These are phyloP conservation scores for Abrostola triplasia DNA, from an alignment of 2,888 invertebrate genomes.

Conservation along the genomic window DNA sequence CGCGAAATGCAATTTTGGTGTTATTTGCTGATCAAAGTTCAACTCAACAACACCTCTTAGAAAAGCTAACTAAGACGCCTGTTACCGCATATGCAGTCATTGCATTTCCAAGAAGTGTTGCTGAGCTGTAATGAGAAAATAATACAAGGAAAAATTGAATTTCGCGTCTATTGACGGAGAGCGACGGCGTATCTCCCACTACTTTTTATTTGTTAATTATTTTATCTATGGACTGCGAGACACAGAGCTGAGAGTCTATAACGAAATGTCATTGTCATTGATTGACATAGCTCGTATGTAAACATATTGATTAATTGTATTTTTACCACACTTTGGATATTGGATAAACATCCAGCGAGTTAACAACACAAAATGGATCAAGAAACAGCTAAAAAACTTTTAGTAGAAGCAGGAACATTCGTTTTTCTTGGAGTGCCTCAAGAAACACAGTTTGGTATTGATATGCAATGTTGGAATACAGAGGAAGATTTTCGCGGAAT, in stretches of 20 bases:
- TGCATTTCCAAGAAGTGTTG: no score
- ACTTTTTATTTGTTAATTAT: background rate
- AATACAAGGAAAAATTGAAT: no score
- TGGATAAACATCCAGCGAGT: slow-evolving; percentile 36
- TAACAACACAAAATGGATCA: slow-evolving; percentile 90
- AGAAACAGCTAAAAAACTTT: slow-evolving; percentile 92
- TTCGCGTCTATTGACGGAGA: no score
- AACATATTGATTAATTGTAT: slow-evolving; percentile 70
- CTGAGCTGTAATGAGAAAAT: no score
- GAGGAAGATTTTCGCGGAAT: slow-evolving; percentile 97
- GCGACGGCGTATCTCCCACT: no score
- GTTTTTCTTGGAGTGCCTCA: slow-evolving; percentile 95
- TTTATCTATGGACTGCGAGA: background rate
- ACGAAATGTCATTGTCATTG: background rate
- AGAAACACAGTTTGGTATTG: slow-evolving; percentile 99
- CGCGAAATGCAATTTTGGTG: no score
- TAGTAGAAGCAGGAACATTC: slow-evolving; percentile 94
- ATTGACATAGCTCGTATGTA: slow-evolving; percentile 57
- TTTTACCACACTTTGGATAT: slow-evolving; percentile 65
- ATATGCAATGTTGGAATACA: slow-evolving; percentile 94
- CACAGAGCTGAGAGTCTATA: background rate
- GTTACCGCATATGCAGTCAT: no score
- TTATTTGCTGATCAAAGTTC: no score
- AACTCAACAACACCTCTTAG: no score
- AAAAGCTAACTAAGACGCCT: no score